Evolutionary conservation across 1,140 invertebrate species (phyloP).

Genomic region (Ostrea edulis): DNA sequence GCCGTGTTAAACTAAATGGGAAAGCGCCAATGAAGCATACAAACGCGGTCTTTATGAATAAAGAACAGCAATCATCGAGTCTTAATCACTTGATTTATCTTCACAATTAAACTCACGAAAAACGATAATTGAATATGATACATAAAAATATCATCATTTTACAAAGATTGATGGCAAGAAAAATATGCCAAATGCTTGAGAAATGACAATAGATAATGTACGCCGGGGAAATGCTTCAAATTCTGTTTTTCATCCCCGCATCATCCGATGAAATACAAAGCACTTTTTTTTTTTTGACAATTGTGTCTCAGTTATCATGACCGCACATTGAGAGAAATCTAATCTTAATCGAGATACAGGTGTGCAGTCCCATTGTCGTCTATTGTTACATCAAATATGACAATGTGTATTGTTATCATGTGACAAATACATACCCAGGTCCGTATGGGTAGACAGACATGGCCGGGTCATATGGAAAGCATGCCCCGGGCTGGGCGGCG

Average conservation of each 20-base stretch:
- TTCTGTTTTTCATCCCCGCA: constrained; percentile 7
- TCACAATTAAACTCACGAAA: constrained; percentile 17
- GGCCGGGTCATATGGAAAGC: constrained; percentile 70
- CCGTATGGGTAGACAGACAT: constrained; percentile 73
- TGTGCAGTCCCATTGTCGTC: neutral
- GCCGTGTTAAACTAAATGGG: constrained; percentile 31
- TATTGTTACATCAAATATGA: neutral
- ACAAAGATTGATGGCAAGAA: constrained; percentile 21
- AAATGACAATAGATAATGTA: neutral
- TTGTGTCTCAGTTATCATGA: constrained; percentile 28
- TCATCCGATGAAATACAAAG: constrained; percentile 28
- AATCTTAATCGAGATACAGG: constrained; percentile 19
- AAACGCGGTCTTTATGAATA: constrained; percentile 18
- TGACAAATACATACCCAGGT: constrained; percentile 62
- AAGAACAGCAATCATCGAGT: constrained; percentile 23
- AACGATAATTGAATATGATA: constrained; percentile 39
- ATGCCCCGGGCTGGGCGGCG: constrained; percentile 64
- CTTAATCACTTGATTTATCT: constrained; percentile 39
- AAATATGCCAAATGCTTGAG: constrained; percentile 29
- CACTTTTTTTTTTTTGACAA: neutral
- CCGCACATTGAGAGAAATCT: constrained; percentile 34
- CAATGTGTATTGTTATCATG: neutral
- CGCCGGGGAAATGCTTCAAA: neutral
- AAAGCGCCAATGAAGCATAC: constrained; percentile 23
- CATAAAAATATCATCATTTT: constrained; percentile 34